Base-by-base conservation (phyloP, 2,797 vertebrate genomes). In the Orientallactaga sibirica region DNA sequence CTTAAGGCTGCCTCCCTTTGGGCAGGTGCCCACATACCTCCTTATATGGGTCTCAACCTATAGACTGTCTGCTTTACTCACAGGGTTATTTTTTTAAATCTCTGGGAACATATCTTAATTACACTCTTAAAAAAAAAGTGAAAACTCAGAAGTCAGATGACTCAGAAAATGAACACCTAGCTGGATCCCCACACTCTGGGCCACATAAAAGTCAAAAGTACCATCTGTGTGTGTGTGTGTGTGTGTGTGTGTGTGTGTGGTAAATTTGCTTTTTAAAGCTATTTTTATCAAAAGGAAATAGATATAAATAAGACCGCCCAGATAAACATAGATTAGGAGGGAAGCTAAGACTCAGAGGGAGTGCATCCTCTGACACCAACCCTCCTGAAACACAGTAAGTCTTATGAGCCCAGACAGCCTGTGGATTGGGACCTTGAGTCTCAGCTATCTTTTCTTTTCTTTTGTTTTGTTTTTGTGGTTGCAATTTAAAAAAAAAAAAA, bases 41-140 rank as follows among this genome's bases (percentile, higher is more conserved):
- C 96, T 92, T 97, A 97, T 94, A 95, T 95, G 96, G 95, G 55
- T 58, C 67, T 82, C 83, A 79, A 94, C 95, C 27, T 94, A 93
- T 90, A 94, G 84, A 55, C 61, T 67, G 93, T 41, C 91, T 94
- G 94, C 94, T 95, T 96, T 95, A 95, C 94, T 95, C 95, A 90
- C 5, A 14, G 61, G 16, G 81, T 58, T 80, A 33, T 67, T 68
- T 88, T 86, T 91, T 95, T 90, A 86, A 92, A 94, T 95, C 90
- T 88, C 92, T 97, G 97, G 95, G 97, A 97, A 97, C 83, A 70
- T 89, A 88, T 93, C 92, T 96, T 96, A 97, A 97, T 96, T 97
- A 92, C 66, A 71, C 93, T 94, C 80, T 93, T 94, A 58, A 58
- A 58, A 81, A 95, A 96, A 96, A 96, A 94, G 68, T 78, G 84